Conservation (phyloP, 2,888 invertebrate genomes). For the Coecobrya sp. region DNA sequence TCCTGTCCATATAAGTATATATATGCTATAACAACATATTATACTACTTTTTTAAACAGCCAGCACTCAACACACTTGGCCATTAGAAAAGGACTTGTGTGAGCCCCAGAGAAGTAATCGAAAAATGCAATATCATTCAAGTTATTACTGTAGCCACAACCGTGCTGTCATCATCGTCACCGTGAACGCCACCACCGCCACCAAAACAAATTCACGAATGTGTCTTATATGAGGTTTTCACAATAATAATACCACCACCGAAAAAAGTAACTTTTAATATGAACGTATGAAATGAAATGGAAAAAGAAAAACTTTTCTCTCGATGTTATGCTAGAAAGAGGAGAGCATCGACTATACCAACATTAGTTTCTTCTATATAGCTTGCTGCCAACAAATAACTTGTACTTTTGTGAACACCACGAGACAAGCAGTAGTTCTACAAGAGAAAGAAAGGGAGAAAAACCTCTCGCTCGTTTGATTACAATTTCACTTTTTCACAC, state of each 20-base stretch:
- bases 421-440: not conserved
- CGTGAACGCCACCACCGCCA: not conserved
- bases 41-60: not conserved
- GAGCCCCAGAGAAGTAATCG: constrained; percentile 68
- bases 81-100: constrained; percentile 49
- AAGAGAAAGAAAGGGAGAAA: not conserved
- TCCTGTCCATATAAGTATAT: constrained; percentile 8
- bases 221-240: not conserved
- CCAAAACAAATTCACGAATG: not conserved
- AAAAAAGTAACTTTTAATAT: not conserved
- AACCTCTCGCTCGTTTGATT: constrained; percentile 43
- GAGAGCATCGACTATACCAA: not conserved
- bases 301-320: constrained; percentile 3
- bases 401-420: constrained; percentile 64
- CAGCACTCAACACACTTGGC: constrained; percentile 68
- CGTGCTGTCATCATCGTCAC: not conserved
- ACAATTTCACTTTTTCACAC: constrained; percentile 64
- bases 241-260: not conserved
- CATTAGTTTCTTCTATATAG: not conserved
- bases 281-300: constrained; percentile 33
- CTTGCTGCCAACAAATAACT: constrained; percentile 71
- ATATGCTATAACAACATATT: not conserved
- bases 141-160: constrained; percentile 43
- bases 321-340: not conserved
- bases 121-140: constrained; percentile 73